phyloP scores from a whole-genome alignment of 2,797 vertebrate genomes.

The Coranthus polyacanthus region DNA sequence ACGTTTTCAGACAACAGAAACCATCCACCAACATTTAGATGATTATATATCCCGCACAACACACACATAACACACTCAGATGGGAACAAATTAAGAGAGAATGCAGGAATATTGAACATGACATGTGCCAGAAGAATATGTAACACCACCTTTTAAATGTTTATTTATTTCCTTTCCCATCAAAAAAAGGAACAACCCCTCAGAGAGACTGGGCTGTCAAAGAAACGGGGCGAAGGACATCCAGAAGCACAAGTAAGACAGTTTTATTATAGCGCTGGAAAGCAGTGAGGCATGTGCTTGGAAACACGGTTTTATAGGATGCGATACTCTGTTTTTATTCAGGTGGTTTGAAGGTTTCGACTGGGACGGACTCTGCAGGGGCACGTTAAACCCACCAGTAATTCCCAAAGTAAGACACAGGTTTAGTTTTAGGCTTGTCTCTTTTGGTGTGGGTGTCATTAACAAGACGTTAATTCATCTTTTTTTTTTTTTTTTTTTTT shows the following conservation, averaged over 20 bases:
- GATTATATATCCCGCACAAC: neutral
- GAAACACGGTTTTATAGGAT: constrained; percentile 28
- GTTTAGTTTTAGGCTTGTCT: too few relatives aligned
- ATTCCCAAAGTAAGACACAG: constrained; percentile 80
- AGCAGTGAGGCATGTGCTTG: constrained; percentile 1
- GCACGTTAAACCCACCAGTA: constrained; percentile 75
- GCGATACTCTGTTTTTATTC: constrained; percentile 47
- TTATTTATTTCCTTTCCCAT: constrained; percentile 45
- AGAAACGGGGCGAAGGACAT: constrained; percentile 85
- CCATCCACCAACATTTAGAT: too few relatives aligned
- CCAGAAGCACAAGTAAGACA: constrained; percentile 84
- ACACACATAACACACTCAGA: constrained; percentile 6
- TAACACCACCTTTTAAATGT: constrained; percentile 17
- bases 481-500: neutral
- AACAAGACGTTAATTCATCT: neutral
- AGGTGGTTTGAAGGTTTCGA: constrained; percentile 88
- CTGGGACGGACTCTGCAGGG: constrained; percentile 82
- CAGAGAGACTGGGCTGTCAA: constrained; percentile 81
- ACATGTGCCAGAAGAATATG: neutral
- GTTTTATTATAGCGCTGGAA: constrained; percentile 28
- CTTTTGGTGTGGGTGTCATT: too few relatives aligned
- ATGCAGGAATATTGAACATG: constrained; percentile 3
- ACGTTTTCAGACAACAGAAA: constrained; percentile 15
- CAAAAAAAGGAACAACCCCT: constrained; percentile 80
- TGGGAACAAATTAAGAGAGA: constrained; percentile 10